A percentile compares a stretch with the other conserved stretches of the same genome.
phyloP scores from a whole-genome alignment of 2,797 vertebrate species.

The Centroberyx gerrardi region DNA sequence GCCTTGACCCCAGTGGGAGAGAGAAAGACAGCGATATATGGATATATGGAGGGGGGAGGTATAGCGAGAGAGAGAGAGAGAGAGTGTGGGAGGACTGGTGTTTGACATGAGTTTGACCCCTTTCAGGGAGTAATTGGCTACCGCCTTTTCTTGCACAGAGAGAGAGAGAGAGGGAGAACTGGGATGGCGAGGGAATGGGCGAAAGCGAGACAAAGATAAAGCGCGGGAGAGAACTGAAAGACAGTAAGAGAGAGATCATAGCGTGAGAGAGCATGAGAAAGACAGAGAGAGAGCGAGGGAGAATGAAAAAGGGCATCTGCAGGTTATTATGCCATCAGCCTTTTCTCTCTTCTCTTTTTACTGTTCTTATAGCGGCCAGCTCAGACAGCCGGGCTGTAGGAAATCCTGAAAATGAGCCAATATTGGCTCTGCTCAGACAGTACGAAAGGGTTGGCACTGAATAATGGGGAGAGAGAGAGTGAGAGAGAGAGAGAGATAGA shows the following conservation, averaged over 20 bases:
- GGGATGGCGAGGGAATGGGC: background rate
- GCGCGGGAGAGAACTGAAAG: background rate
- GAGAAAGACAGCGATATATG: slow-evolving; percentile 4
- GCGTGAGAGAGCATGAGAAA: background rate
- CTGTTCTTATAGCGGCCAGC: slow-evolving; percentile 13
- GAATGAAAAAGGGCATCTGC: background rate
- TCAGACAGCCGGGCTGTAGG: slow-evolving; percentile 2
- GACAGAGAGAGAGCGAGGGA: background rate
- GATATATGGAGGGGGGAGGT: background rate
- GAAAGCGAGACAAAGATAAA: slow-evolving; percentile 8
- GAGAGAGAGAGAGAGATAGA: background rate
- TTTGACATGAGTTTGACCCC: slow-evolving; percentile 50
- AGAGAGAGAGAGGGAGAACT: background rate
- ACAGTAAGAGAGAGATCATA: background rate
- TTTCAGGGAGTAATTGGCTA: slow-evolving; percentile 54
- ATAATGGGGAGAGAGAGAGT: slow-evolving; percentile 1
- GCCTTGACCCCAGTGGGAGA: slow-evolving; percentile 36
- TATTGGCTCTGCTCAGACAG: background rate
- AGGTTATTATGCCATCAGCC: slow-evolving; percentile 14
- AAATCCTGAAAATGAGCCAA: slow-evolving; percentile 14
- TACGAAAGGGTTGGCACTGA: background rate
- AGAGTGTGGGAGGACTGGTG: slow-evolving; percentile 23
- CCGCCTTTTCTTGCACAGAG: slow-evolving; percentile 14
- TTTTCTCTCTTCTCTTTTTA: background rate
- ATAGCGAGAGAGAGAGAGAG: background rate